Evolutionary conservation across 2,888 invertebrate genomes (phyloP), one percentile per base, ranked within the genome.

Genomic region (Ectemnius lituratus): DNA sequence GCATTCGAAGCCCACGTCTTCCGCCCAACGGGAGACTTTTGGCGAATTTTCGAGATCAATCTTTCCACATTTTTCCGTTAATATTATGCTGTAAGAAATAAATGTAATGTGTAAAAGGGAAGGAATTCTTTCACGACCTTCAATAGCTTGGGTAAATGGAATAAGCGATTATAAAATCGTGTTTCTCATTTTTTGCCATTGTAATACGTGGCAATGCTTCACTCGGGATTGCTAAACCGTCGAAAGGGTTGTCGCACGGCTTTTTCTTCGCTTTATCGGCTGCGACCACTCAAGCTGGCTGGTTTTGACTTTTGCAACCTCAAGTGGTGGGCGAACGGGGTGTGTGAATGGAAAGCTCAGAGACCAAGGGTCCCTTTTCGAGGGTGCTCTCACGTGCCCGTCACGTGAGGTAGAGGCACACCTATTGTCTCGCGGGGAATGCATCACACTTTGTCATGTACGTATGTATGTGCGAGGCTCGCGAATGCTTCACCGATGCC

Each of bases 361-460:
- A 68, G 68, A 52, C 8, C 63, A 76, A 75, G 80, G 81, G 78
- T 76, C 71, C 79, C 76, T 85, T 87, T 87, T 86, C 75, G 83
- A 87, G 87, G 85, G 86, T 86, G 75, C 85, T 52, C 52, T 87
- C 85, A 85, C 84, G 85, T 82, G 83, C 64, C 79, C 49, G 85
- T 84, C 86, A 81, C 86, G 84, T 82, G 85, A 83, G 77, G 75
- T 37, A 11, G 70, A 82, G 84, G 73, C 80, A 81, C 84, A 69
- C 79, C 84, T 83, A 87, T 87, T 87, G 85, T 87, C 78, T 83
- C 80, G 73, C 61, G 65, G 52, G 69, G 76, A 80, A 63, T 80
- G 61, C 62, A 70, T 49, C 46, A 63, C 65, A 60, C 27, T 46
- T 23, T 23, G 23, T 3, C 18, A 66, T 18, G 16, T 52, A 68